phyloP scores from a whole-genome alignment of 1,140 invertebrate species.

The Caligus rogercresseyi region DNA sequence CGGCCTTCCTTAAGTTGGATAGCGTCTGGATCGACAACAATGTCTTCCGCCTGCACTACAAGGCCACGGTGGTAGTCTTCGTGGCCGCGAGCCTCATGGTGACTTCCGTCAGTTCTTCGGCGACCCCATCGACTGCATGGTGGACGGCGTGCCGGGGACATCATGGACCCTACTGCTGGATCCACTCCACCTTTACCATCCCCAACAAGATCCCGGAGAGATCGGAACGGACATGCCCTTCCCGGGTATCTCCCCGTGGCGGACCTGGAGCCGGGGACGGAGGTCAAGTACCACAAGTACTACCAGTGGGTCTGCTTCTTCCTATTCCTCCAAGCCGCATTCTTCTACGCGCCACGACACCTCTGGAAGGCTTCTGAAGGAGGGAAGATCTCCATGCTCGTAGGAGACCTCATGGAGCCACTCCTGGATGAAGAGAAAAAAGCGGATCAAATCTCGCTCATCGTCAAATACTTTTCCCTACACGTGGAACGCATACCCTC shows the following conservation, averaged over 20 bases:
- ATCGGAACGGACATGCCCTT: conserved; percentile 40
- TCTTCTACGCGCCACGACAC: conserved; percentile 82
- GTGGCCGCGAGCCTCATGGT: conserved; percentile 79
- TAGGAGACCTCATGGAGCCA: conserved; percentile 62
- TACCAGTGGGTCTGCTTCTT: conserved; percentile 93
- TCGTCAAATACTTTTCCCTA: conserved; percentile 60
- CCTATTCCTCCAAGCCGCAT: conserved; percentile 63
- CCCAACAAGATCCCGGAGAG: conserved; percentile 42
- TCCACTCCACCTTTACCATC: conserved; percentile 88
- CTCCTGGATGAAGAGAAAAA: conserved; percentile 60
- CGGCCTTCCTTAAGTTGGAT: conserved; percentile 74
- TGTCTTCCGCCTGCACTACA: conserved; percentile 81
- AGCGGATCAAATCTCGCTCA: conserved; percentile 50
- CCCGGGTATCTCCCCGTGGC: conserved; percentile 38
- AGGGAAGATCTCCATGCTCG: conserved; percentile 64
- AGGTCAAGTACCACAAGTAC: conserved; percentile 78
- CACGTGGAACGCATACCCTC: conserved; percentile 69
- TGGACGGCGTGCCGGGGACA: conserved; percentile 62
- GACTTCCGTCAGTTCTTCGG: conserved; percentile 89
- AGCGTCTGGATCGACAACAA: conserved; percentile 81
- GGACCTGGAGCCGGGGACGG: conserved; percentile 35
- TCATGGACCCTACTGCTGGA: conserved; percentile 81
- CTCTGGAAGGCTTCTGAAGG: conserved; percentile 78
- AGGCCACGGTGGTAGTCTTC: conserved; percentile 74
- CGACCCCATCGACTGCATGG: conserved; percentile 82